Evolutionary conservation across 2,888 invertebrate species (phyloP).

Genomic region (Matsumyia berberina): DNA sequence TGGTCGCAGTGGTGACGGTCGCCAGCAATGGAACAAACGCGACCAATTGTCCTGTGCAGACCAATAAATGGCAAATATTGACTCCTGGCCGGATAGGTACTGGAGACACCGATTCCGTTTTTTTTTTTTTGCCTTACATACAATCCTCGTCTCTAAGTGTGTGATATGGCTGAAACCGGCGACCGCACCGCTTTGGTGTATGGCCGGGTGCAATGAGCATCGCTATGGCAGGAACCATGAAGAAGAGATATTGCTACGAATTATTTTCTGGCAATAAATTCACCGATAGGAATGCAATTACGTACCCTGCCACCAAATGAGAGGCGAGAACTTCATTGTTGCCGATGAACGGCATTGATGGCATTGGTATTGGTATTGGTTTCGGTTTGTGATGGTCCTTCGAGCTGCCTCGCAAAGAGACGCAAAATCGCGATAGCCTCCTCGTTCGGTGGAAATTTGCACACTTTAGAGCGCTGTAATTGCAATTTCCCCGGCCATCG

Average conservation of each 20-base stretch:
- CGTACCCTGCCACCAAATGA: constrained; percentile 69
- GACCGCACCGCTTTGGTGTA: constrained; percentile 19
- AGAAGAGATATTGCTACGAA: constrained; percentile 74
- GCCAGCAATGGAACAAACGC: constrained; percentile 62
- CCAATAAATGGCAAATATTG: constrained; percentile 76
- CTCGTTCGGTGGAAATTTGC: constrained; percentile 42
- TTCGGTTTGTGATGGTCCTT: constrained; percentile 11
- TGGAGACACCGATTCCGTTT: constrained; percentile 69
- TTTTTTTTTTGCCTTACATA: constrained; percentile 8
- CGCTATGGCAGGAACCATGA: constrained; percentile 56
- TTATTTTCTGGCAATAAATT: constrained; percentile 76
- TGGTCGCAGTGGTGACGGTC: constrained; percentile 41
- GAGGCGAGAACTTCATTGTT: constrained; percentile 68
- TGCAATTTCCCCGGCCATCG: constrained; percentile 30
- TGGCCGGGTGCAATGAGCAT: constrained; percentile 43
- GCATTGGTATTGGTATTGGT: constrained; percentile 13
- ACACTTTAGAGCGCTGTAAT: constrained; percentile 52
- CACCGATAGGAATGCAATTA: constrained; percentile 76
- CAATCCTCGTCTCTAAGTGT: constrained; percentile 13
- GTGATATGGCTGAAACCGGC: constrained; percentile 16
- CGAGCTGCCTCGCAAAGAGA: constrained; percentile 21
- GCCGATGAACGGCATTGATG: constrained; percentile 14
- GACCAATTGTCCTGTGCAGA: constrained; percentile 72
- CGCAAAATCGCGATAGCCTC: constrained; percentile 38
- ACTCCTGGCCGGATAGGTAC: constrained; percentile 65